Evolutionary conservation across 2,888 invertebrate species (phyloP).

Genomic region (Steinernema hermaphroditum): DNA sequence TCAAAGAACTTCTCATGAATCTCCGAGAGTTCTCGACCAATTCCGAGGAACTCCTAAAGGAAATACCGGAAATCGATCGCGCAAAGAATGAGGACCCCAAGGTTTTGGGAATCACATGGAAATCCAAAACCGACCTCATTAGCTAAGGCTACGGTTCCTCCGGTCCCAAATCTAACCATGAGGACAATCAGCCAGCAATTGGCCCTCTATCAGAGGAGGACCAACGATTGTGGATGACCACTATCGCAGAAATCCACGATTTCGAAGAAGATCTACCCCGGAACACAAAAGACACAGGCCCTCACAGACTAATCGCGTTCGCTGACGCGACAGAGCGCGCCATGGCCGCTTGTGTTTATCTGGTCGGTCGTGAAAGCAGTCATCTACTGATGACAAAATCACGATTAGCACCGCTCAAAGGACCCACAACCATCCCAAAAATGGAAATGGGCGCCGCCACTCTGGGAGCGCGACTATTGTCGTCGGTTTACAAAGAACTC

Average conservation of each 20-base stretch:
- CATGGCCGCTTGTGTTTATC: background rate
- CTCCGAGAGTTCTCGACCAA: conserved; percentile 27
- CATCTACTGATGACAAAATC: background rate
- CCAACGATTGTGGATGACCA: background rate
- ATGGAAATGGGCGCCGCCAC: background rate
- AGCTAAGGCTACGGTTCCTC: background rate
- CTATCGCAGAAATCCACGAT: background rate
- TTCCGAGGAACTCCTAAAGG: background rate
- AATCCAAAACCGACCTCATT: conserved; percentile 5
- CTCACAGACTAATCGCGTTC: conserved; percentile 8
- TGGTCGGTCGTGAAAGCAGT: conserved; percentile 1
- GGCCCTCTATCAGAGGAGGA: background rate
- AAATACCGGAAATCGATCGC: background rate
- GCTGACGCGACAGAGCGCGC: conserved; percentile 23
- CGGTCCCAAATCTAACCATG: conserved; percentile 23
- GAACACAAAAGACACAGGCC: background rate
- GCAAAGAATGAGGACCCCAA: conserved; percentile 6
- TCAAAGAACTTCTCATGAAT: conserved; percentile 28
- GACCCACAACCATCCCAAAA: background rate
- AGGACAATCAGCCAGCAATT: conserved; percentile 22
- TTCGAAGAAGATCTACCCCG: background rate
- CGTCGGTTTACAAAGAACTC: background rate
- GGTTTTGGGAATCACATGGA: conserved; percentile 33
- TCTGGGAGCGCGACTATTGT: background rate
- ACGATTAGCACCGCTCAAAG: background rate